phyloP scores from a whole-genome alignment of 2,888 invertebrate genomes.

The Scrobipalpa atriplicella region DNA sequence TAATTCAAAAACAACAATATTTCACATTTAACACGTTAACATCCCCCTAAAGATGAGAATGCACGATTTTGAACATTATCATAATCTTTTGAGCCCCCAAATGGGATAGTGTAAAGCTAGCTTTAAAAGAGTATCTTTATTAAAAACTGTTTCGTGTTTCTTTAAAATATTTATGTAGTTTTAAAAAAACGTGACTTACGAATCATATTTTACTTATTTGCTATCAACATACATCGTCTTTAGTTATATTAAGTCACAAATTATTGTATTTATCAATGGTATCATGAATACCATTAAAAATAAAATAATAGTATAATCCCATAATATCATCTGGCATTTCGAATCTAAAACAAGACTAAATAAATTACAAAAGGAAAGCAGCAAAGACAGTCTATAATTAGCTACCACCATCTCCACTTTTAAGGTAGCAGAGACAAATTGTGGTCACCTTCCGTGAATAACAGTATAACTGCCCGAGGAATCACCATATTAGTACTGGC shows the following conservation, averaged over 20 bases:
- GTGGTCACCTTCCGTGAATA: neutral
- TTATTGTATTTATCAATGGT: too few relatives aligned
- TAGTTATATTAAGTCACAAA: too few relatives aligned
- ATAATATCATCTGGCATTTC: too few relatives aligned
- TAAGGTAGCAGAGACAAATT: conserved; percentile 16
- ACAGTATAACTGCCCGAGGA: neutral
- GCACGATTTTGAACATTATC: conserved; percentile 18
- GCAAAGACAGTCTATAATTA: conserved; percentile 3
- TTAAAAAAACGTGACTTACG: too few relatives aligned
- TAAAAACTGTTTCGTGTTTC: too few relatives aligned
- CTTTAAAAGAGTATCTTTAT: neutral
- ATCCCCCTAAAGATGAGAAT: conserved; percentile 10
- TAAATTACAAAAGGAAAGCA: conserved; percentile 8
- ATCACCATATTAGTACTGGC: conserved; percentile 10
- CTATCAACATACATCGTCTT: too few relatives aligned
- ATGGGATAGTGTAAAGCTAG: conserved; percentile 5
- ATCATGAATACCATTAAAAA: too few relatives aligned
- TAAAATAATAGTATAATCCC: too few relatives aligned
- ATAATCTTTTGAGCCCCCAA: conserved; percentile 11
- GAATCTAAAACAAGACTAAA: neutral
- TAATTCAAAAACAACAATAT: conserved; percentile 17
- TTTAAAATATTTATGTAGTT: too few relatives aligned
- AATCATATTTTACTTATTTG: too few relatives aligned
- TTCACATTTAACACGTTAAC: conserved; percentile 15
- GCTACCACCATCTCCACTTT: neutral